A percentile compares a stretch with the other conserved stretches of the same genome.
Evolutionary conservation across 2,113 vertebrate species (phyloP).

Genomic region (Callipepla californica): DNA sequence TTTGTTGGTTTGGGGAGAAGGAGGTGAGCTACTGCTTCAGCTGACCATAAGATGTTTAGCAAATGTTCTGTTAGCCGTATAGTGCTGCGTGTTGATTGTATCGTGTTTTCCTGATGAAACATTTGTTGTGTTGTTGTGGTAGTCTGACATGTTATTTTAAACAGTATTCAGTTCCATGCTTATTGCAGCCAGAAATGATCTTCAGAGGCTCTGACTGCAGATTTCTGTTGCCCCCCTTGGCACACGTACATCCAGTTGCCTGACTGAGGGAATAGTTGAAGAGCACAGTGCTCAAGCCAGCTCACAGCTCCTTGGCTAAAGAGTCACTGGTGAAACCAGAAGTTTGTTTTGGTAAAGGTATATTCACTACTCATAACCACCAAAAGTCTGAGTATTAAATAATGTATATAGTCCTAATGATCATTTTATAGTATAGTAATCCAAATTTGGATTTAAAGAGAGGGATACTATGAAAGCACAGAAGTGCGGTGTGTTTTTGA

Average conservation of each 20-base stretch:
- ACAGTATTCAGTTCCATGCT: neutral
- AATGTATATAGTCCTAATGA: slow-evolving; percentile 55
- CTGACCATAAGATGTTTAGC: neutral
- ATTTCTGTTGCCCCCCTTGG: neutral
- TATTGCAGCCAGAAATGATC: neutral
- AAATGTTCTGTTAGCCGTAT: neutral
- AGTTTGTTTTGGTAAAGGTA: slow-evolving; percentile 3
- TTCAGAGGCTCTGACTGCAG: neutral
- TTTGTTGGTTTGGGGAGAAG: neutral
- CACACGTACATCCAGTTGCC: neutral
- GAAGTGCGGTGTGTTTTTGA: slow-evolving; percentile 49
- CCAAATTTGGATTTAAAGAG: slow-evolving; percentile 43
- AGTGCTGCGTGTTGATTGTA: neutral
- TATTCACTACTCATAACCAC: slow-evolving; percentile 37
- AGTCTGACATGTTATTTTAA: neutral
- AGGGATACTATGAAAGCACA: neutral
- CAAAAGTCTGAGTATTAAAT: slow-evolving; percentile 50
- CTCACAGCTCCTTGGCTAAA: neutral
- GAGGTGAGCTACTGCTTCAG: neutral
- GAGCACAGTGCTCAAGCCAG: neutral
- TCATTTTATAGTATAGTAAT: slow-evolving; percentile 48
- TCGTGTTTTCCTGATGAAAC: neutral
- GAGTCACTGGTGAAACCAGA: neutral
- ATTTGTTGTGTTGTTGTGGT: neutral
- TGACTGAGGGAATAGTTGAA: neutral